Evolutionary conservation across 2,797 vertebrate species (phyloP).

Genomic region (Aerospiza tachiro): DNA sequence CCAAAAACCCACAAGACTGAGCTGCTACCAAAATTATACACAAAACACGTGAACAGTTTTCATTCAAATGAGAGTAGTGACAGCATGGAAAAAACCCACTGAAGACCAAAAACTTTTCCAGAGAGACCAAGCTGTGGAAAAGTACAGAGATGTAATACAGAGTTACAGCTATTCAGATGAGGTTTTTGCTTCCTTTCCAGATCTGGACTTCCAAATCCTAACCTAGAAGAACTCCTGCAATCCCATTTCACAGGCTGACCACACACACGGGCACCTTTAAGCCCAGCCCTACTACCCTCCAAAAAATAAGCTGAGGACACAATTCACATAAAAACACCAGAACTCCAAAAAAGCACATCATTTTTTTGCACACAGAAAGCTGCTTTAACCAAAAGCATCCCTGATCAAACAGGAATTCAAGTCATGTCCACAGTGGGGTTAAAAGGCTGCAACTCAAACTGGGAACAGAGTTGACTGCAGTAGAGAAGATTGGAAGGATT

Average conservation of each 20-base stretch:
- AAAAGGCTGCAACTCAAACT: not conserved
- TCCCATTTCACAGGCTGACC: not conserved
- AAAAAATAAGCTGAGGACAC: not conserved
- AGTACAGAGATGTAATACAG: not conserved
- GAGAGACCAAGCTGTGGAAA: constrained; percentile 2
- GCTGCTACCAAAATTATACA: not conserved
- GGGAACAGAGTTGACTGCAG: not conserved
- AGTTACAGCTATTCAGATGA: not conserved
- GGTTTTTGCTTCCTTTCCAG: not conserved
- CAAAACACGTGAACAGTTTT: not conserved
- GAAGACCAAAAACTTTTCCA: constrained; percentile 13
- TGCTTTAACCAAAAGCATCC: not conserved
- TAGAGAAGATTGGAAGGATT: not conserved
- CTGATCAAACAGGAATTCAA: not conserved
- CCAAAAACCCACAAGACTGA: not conserved
- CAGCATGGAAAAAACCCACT: constrained; percentile 27
- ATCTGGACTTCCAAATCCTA: not conserved
- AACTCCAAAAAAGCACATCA: not conserved
- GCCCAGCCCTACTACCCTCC: not conserved
- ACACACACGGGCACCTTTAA: not conserved
- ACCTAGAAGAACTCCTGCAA: not conserved
- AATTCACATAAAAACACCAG: not conserved
- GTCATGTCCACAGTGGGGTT: fast-evolving
- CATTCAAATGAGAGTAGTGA: fast-evolving
- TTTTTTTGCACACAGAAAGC: not conserved